A percentile compares a stretch with the other conserved stretches of the same genome.
Conservation (phyloP, 2,888 invertebrate species). For the Eumacrocentrus americanus region DNA sequence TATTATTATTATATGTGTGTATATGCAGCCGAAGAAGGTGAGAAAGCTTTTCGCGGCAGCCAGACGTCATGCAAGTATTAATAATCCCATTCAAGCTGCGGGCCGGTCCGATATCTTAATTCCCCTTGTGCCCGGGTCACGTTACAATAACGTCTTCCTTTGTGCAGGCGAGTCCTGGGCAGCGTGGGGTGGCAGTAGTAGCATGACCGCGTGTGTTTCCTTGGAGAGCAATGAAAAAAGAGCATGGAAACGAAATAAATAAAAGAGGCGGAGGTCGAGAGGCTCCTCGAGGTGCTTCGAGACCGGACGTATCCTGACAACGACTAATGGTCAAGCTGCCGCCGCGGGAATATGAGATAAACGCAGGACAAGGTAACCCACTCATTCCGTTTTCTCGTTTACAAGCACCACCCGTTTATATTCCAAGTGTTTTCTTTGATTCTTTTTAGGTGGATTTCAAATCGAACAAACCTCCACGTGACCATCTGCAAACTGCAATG, state of each 20-base stretch:
- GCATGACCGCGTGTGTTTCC: conserved; percentile 19
- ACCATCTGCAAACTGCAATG: too few relatives aligned
- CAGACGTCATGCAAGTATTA: conserved; percentile 40
- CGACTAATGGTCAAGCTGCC: conserved; percentile 53
- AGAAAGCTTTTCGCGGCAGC: conserved; percentile 9
- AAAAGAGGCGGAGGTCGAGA: conserved; percentile 39
- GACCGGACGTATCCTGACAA: conserved; percentile 54
- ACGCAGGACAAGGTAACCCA: conserved; percentile 42
- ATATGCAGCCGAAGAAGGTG: not conserved
- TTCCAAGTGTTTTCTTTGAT: not conserved
- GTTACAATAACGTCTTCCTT: conserved; percentile 50
- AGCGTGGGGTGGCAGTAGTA: conserved; percentile 17
- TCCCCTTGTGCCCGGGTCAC: conserved; percentile 50
- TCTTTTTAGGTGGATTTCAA: not conserved
- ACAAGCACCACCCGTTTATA: conserved; percentile 43
- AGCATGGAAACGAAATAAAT: conserved; percentile 16
- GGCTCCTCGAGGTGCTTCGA: conserved; percentile 41
- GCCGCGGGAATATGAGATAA: conserved; percentile 52
- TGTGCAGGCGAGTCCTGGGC: conserved; percentile 33
- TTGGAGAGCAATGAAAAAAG: conserved; percentile 27
- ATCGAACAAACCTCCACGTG: not conserved
- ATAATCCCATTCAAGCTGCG: conserved; percentile 47
- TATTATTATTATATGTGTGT: not conserved
- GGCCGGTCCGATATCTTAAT: conserved; percentile 54
- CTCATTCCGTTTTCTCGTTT: conserved; percentile 51